Evolutionary conservation across 1,140 invertebrate species (phyloP).

Genomic region (Brachionus sp.): DNA sequence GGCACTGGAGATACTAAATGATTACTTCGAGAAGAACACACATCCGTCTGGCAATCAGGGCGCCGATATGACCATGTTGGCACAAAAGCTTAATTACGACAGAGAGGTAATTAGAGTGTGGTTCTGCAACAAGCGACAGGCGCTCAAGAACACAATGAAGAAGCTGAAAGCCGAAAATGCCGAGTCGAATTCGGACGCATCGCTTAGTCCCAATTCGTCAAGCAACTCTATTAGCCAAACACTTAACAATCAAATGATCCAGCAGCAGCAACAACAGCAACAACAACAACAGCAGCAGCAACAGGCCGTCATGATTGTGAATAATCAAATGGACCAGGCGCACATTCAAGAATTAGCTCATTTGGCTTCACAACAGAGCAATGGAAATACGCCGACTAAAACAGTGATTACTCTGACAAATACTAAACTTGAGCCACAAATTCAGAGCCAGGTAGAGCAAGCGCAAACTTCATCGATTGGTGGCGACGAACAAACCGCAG

Average conservation of each 20-base stretch:
- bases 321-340: neutral
- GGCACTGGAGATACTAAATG: constrained; percentile 85
- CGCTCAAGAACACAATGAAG: constrained; percentile 72
- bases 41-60: constrained; percentile 92
- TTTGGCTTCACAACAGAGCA: neutral
- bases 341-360: constrained; percentile 29
- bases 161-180: neutral
- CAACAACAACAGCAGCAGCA: constrained; percentile 19
- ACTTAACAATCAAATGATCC: neutral
- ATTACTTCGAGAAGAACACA: constrained; percentile 91
- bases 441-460: neutral
- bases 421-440: constrained; percentile 7
- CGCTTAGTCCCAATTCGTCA: neutral
- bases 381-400: neutral
- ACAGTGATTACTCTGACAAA: constrained; percentile 44
- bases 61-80: constrained; percentile 88
- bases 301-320: constrained; percentile 6
- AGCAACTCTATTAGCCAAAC: constrained; percentile 18
- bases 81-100: constrained; percentile 90
- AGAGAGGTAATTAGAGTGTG: constrained; percentile 95
- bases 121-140: constrained; percentile 98
- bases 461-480: neutral
- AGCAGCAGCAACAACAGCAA: constrained; percentile 16
- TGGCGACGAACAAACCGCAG: neutral
- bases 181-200: neutral